Percentiles rank a stretch among this genome's conserved stretches.
These are phyloP conservation scores for Bursaphelenchus mucronatus DNA, from an alignment of 1,140 invertebrate genomes.

Conservation along the genomic window DNA sequence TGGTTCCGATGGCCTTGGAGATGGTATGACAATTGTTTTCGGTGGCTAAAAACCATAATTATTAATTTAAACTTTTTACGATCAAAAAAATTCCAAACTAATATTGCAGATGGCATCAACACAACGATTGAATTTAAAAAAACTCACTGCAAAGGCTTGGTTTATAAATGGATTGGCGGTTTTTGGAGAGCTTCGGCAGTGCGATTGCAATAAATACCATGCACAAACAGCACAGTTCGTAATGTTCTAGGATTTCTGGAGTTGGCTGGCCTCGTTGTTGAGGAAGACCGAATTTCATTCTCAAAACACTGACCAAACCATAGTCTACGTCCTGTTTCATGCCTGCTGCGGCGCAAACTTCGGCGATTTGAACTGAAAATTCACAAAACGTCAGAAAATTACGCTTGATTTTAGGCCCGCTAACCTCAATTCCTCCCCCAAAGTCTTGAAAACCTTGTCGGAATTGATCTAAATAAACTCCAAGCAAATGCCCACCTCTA, in stretches of 20 bases:
- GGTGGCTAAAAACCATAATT: conserved; percentile 34
- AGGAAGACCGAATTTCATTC: conserved; percentile 16
- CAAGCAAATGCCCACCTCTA: no score
- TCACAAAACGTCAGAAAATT: no score
- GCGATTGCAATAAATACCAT: conserved; percentile 99
- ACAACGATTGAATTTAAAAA: background rate
- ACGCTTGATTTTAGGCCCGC: no score
- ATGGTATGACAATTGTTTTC: conserved; percentile 94
- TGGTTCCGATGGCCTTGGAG: conserved; percentile 88
- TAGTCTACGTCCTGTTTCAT: conserved; percentile 88
- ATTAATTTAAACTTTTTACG: conserved; percentile 12
- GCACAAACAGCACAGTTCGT: conserved; percentile 83
- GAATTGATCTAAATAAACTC: no score
- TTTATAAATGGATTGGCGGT: conserved; percentile 71
- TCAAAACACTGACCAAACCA: conserved; percentile 74
- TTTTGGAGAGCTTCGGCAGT: conserved; percentile 87
- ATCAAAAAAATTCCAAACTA: no score
- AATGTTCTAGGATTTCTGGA: conserved; percentile 75
- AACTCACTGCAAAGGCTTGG: conserved; percentile 77
- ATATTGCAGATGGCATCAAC: no score
- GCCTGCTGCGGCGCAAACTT: conserved; percentile 93
- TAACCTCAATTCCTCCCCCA: no score
- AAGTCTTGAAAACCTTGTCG: no score
- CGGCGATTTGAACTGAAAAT: conserved; percentile 70
- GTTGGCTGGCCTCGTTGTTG: conserved; percentile 17